Conservation (phyloP, 2,113 vertebrate genomes). For the Speoplatyrhinus poulsoni region DNA sequence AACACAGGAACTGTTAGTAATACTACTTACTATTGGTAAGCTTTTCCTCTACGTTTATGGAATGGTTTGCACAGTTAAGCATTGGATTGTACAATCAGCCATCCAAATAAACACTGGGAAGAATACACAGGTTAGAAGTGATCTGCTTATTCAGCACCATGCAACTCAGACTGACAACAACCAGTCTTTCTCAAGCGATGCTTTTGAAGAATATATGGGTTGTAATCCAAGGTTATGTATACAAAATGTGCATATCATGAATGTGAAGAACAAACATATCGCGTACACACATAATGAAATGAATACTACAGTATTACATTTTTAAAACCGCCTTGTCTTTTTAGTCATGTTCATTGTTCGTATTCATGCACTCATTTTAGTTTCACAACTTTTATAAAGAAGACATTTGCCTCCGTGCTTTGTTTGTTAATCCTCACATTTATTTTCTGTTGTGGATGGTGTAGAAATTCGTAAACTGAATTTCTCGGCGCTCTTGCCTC, state of each 20-base stretch:
- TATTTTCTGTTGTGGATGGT: background rate
- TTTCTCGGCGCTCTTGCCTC: background rate
- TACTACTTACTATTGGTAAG: no score
- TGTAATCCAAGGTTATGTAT: background rate
- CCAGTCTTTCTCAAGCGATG: no score
- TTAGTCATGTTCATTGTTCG: slow-evolving; percentile 1
- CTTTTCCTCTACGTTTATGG: no score
- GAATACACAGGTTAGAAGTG: no score
- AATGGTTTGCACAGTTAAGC: no score
- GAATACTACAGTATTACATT: background rate
- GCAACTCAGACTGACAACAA: no score
- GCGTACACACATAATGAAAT: background rate
- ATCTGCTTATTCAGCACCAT: no score
- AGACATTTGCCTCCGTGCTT: slow-evolving; percentile 19
- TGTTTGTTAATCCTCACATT: background rate
- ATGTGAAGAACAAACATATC: background rate
- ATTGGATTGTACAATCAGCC: no score
- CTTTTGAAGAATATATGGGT: no score
- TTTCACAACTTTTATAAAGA: slow-evolving; percentile 23
- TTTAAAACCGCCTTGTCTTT: slow-evolving; percentile 10
- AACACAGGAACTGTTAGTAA: no score
- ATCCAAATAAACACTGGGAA: no score
- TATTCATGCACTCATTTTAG: slow-evolving; percentile 6
- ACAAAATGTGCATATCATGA: background rate
- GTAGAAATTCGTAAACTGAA: background rate